Evolutionary conservation across 2,113 vertebrate genomes (phyloP), one percentile per base, ranked within the genome.

Genomic region (Mastomys coucha): DNA sequence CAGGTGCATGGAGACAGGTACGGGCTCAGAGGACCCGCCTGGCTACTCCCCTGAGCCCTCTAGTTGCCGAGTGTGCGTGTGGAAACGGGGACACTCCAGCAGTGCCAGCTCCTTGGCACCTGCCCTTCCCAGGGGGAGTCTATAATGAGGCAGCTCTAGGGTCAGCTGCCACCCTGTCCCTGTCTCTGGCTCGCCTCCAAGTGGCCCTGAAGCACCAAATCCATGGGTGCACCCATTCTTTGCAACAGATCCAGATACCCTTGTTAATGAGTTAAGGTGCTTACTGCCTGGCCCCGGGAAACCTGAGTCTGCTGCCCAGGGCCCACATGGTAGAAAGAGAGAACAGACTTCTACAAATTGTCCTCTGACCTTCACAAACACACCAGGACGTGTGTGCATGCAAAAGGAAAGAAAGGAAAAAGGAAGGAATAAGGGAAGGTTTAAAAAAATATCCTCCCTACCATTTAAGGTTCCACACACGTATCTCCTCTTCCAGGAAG

Each of bases 21-120:
- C 65, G 88, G 36, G 13, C 33, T 72, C 63, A 53, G 19, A 65
- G 53, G 89, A 17, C 7, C 13, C 42, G 17, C 51, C 26, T 56
- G 90, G 63, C n/a, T 28, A 39, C 24, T 93, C 72, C 95, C 93
- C 77, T 36, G 42, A 78, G 91, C 2, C 36, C 77, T 56, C 20
- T 33, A 81, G 90, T 93, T 93, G 93, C 93, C 5, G 86, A 91
- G 93, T n/a, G n/a, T n/a, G n/a, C 77, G 87, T 22, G 45, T n/a
- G 13, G 80, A 92, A 87, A 78, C 69, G 13, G 1, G 76, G 53
- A 45, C 2, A 75, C 45, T 75, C 81, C 14, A 0, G 80, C 73
- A 42, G 39, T 72, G 72, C 20, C 22, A 70, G 93, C 60, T 75
- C 31, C 39, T 70, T 84, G 90, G 88, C 1, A 1, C 65, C 82